Evolutionary conservation across 2,797 vertebrate genomes (phyloP), one percentile per base, ranked within the genome.

Genomic region (Sparus aurata): DNA sequence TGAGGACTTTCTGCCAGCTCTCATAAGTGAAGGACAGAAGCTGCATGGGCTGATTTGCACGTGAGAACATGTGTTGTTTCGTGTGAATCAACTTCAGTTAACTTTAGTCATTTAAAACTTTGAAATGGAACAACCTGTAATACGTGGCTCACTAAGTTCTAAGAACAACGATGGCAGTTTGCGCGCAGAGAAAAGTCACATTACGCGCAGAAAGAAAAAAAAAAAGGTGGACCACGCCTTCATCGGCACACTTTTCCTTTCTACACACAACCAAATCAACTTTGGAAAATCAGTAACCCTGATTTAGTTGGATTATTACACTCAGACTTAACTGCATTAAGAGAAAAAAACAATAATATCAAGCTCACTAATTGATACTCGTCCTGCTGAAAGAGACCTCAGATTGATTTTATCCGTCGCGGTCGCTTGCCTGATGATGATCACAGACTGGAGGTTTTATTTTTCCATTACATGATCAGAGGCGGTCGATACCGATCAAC

Each of bases 401-500:
- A 17, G 4, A 85, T 85, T 45, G 80, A 88, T 88, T 86, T 60
- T 41, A 79, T 77, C 59, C 18, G 49, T 79, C 25, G 53, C 7
- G 17, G 63, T 53, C 46, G 59, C 54, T 47, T 22, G 43, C 23
- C 64, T 75, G 84, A 58, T 70, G 61, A 78, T 83, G 64, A 85
- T 83, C 87, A 77, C 64, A 13, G 63, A 62, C 68, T 82, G 80
- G 66, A 75, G 80, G 50, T 85, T 85, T 89, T 86, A 86, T 25
- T 85, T 83, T 87, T 86, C 81, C 69, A 85, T 88, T 78, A 75
- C 77, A 76, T 84, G 75, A 90, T 90, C 83, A 73, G 63, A 75
- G 77, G 9, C n/a, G 0, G 45, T 85, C 89, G 53, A 84, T 89
- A 66, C 38, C 0, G 41, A 22, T 85, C 84, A 72, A 87, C 87